A percentile compares a stretch with the other conserved stretches of the same genome.
Evolutionary conservation across 2,797 vertebrate genomes (phyloP).

Genomic region (Amblyraja radiata): DNA sequence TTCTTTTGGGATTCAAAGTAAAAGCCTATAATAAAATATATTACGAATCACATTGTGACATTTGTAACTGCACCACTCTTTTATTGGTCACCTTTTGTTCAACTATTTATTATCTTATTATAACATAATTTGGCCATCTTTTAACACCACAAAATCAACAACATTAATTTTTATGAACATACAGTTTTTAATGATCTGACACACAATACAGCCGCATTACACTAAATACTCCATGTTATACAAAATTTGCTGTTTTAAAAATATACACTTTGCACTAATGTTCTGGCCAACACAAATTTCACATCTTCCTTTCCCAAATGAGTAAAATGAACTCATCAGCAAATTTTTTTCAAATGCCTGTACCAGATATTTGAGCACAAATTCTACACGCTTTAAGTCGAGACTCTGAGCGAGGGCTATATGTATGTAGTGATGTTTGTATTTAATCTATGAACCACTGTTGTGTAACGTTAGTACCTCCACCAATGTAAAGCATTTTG

Average conservation of each 20-base stretch:
- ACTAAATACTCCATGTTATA: not conserved
- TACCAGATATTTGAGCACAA: not conserved
- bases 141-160: not conserved
- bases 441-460: no score
- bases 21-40: conserved; percentile 42
- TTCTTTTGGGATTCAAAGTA: conserved; percentile 54
- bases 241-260: not conserved
- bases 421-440: no score
- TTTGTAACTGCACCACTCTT: not conserved
- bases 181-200: not conserved
- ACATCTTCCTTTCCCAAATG: not conserved
- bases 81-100: not conserved
- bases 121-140: not conserved
- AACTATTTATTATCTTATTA: not conserved
- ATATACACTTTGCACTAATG: not conserved
- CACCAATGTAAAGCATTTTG: no score
- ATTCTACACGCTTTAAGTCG: not conserved
- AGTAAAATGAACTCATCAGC: not conserved
- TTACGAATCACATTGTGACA: not conserved
- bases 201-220: not conserved
- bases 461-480: no score
- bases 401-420: no score
- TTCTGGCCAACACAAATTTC: not conserved
- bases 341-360: not conserved
- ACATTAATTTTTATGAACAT: not conserved